Evolutionary conservation across 64 coral and sea anemone genomes (phyloP).

Genomic region (Acropora tenuis): DNA sequence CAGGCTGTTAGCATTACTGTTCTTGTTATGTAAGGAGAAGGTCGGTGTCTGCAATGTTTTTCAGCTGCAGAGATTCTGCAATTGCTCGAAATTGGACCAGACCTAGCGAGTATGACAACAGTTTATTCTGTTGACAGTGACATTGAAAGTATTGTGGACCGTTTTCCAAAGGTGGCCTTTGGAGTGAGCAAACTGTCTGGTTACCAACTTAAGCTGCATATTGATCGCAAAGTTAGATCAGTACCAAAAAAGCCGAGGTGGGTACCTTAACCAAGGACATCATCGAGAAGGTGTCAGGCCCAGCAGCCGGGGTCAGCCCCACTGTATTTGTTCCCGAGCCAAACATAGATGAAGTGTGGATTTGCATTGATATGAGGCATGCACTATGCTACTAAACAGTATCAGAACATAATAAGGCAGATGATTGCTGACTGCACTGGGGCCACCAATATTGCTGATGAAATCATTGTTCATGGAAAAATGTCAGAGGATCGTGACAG

Average conservation of each 20-base stretch:
- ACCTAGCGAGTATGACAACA: background rate
- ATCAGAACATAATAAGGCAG: too few species aligned
- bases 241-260: conserved; percentile 34
- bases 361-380: too few species aligned
- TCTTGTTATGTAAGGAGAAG: conserved; percentile 32
- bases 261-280: background rate
- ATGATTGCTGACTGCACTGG: too few species aligned
- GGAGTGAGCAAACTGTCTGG: too few species aligned
- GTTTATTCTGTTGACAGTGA: conserved; percentile 11
- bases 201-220: too few species aligned
- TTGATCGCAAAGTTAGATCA: conserved; percentile 15
- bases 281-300: conserved; percentile 40
- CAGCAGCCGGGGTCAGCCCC: background rate
- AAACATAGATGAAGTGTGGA: too few species aligned
- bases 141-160: background rate
- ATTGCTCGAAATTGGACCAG: conserved; percentile 30
- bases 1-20: conserved; percentile 16
- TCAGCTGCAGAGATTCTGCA: conserved; percentile 18
- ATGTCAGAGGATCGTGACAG: too few species aligned
- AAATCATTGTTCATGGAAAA: too few species aligned
- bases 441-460: too few species aligned
- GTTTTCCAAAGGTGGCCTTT: too few species aligned
- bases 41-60: conserved; percentile 3
- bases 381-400: too few species aligned
- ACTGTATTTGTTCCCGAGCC: too few species aligned